Evolutionary conservation across 2,113 vertebrate genomes (phyloP).

Genomic region (Diadophis punctatus): DNA sequence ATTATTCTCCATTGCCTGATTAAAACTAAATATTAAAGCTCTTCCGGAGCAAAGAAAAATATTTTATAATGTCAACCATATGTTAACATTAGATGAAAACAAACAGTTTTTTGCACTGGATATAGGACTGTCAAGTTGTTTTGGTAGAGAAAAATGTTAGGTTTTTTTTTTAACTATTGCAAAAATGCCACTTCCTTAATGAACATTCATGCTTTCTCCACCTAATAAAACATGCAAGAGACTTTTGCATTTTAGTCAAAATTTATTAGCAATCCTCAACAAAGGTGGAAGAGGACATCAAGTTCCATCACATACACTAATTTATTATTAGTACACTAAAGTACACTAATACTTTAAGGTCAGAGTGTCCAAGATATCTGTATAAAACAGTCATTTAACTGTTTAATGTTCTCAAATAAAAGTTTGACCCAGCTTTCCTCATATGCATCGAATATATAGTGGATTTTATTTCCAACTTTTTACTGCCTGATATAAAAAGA

Average conservation of each 20-base stretch:
- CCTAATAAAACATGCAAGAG: neutral
- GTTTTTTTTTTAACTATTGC: neutral
- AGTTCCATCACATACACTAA: neutral
- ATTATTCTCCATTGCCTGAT: conserved; percentile 21
- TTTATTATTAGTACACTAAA: too few species aligned
- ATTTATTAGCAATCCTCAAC: neutral
- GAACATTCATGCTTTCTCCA: neutral
- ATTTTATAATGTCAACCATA: conserved; percentile 25
- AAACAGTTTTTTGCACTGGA: conserved; percentile 43
- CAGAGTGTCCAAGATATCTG: neutral
- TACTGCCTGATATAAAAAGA: neutral
- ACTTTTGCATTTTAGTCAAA: neutral
- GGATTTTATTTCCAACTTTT: neutral
- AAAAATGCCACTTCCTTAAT: neutral
- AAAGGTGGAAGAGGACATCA: neutral
- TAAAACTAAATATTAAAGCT: conserved; percentile 37
- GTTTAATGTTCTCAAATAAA: neutral
- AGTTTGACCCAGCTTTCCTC: neutral
- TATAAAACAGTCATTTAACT: neutral
- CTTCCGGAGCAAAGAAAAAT: conserved; percentile 14
- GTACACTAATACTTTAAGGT: neutral
- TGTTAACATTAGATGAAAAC: conserved; percentile 29
- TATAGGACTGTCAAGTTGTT: neutral
- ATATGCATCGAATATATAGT: neutral
- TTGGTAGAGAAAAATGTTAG: accelerated